Conservation (phyloP, 2,113 vertebrate genomes). For the Epinephelus fuscoguttatus region DNA sequence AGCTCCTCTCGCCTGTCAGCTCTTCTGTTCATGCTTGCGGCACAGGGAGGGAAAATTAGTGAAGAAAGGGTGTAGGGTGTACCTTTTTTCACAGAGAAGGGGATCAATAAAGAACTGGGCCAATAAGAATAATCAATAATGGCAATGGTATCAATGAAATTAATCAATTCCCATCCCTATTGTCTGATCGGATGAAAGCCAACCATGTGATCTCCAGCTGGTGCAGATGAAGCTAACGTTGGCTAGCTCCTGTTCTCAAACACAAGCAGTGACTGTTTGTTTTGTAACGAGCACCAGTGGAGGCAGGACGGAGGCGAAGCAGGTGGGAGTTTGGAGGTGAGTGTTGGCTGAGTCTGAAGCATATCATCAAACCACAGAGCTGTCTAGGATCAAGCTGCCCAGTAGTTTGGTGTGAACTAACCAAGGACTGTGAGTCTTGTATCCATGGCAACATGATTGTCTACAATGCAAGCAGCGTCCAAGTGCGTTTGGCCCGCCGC, state of each 20-base stretch:
- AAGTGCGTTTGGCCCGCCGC: background rate
- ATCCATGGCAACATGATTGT: constrained; percentile 1
- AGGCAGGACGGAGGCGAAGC: background rate
- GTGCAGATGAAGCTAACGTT: background rate
- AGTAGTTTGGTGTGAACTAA: background rate
- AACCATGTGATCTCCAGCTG: background rate
- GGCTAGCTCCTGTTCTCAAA: background rate
- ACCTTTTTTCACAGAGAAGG: too few relatives aligned
- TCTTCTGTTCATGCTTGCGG: too few relatives aligned
- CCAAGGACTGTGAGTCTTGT: background rate
- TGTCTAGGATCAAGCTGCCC: background rate
- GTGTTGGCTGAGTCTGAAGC: background rate
- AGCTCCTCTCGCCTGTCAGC: too few relatives aligned
- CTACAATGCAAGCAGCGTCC: background rate
- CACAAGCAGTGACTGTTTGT: background rate
- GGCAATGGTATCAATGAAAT: too few relatives aligned
- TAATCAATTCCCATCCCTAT: too few relatives aligned
- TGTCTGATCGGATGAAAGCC: background rate
- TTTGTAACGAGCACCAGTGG: background rate
- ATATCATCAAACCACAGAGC: background rate
- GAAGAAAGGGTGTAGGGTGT: too few relatives aligned
- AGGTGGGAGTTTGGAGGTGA: background rate
- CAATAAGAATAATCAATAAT: too few relatives aligned
- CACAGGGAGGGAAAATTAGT: too few relatives aligned
- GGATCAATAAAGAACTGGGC: too few relatives aligned